A percentile compares a stretch with the other conserved stretches of the same genome.
These are phyloP conservation scores for Hypercompe scribonia DNA, from an alignment of 2,888 invertebrate genomes.

Conservation along the genomic window DNA sequence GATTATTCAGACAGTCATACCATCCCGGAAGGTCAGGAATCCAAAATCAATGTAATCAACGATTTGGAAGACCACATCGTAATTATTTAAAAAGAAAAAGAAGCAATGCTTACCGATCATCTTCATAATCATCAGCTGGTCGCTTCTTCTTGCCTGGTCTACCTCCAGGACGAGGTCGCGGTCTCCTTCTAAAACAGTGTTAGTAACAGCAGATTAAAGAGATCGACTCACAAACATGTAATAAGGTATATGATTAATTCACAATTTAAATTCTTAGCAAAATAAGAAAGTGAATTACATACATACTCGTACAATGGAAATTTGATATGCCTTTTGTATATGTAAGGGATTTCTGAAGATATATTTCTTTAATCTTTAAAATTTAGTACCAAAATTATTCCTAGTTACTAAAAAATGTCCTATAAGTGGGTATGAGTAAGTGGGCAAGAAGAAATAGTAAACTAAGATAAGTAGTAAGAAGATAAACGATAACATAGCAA, in stretches of 20 bases:
- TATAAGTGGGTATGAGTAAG: no score
- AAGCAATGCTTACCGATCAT: constrained; percentile 79
- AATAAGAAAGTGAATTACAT: no score
- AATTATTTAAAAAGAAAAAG: not conserved
- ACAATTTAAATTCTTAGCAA: no score
- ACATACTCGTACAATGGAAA: no score
- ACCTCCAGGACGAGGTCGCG: constrained; percentile 79
- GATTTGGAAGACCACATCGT: not conserved
- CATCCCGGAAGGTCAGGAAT: no score
- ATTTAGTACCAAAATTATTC: no score
- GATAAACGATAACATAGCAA: not conserved
- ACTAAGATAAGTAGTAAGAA: not conserved
- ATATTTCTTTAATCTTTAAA: no score
- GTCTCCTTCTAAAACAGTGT: constrained; percentile 76
- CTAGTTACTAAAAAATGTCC: no score
- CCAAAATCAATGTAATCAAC: not conserved
- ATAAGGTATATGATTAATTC: not conserved
- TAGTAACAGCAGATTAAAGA: constrained; percentile 5
- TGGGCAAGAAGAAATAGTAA: no score
- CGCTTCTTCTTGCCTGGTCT: constrained; percentile 84
- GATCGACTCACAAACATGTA: not conserved
- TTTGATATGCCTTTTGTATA: no score
- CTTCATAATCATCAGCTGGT: constrained; percentile 89
- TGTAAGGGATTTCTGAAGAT: no score
- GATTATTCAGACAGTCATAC: no score